A percentile compares a stretch with the other conserved stretches of the same genome.
Conservation (phyloP, 2,888 invertebrate species). For the Drosophila recens region DNA sequence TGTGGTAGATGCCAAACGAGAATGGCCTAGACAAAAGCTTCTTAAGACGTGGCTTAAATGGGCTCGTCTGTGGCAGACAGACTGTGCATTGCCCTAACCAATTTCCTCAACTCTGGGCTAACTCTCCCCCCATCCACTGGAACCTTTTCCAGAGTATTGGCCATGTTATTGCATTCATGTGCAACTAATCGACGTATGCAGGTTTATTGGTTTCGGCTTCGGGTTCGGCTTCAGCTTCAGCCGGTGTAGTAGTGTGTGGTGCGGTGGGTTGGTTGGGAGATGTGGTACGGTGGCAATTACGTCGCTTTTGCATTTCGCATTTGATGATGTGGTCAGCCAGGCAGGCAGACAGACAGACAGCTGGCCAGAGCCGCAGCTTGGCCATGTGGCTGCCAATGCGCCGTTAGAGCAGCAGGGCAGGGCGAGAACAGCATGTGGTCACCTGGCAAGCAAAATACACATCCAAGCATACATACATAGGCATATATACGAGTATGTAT, state of each 20-base stretch:
- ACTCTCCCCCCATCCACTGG: conserved; percentile 1
- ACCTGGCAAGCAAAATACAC: conserved; percentile 45
- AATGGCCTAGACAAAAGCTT: conserved; percentile 48
- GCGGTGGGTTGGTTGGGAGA: background rate
- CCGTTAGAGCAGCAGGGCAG: conserved; percentile 58
- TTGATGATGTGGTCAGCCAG: conserved; percentile 73
- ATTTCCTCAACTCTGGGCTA: background rate
- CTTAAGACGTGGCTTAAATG: conserved; percentile 64
- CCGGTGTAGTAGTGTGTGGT: conserved; percentile 28
- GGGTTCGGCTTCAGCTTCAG: conserved; percentile 40
- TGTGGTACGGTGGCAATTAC: conserved; percentile 67
- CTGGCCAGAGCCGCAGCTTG: conserved; percentile 47
- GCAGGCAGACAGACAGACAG: conserved; percentile 11
- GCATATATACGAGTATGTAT: conserved; percentile 4
- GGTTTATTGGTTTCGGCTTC: conserved; percentile 72
- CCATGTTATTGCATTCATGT: conserved; percentile 63
- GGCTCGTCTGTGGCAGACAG: conserved; percentile 53
- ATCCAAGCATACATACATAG: conserved; percentile 2
- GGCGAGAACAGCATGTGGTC: conserved; percentile 69
- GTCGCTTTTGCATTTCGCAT: conserved; percentile 68
- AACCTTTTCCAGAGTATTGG: background rate
- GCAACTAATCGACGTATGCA: conserved; percentile 75
- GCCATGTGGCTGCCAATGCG: conserved; percentile 62
- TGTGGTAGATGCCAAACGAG: conserved; percentile 4
- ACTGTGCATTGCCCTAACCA: conserved; percentile 28